Evolutionary conservation across 2,888 invertebrate genomes (phyloP), one percentile per base, ranked within the genome.

Genomic region (Zele albiditarsus): DNA sequence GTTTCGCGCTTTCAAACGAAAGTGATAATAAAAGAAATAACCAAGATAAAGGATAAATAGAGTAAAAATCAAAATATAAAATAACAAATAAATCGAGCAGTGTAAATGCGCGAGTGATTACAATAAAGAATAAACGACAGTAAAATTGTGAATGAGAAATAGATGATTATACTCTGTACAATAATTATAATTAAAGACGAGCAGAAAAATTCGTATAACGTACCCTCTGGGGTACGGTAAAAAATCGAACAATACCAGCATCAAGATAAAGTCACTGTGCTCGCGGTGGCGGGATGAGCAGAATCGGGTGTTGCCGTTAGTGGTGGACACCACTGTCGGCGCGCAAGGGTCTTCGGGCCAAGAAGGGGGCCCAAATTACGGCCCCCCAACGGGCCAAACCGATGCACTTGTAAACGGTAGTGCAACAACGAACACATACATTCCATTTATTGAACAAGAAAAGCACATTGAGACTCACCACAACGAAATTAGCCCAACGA

Each of bases 201-300:
- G 23, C 27, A 31, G 16, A 49, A 63, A 68, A 58, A 31, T 31
- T 49, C 60, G 53, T 46, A 57, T 71, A 57, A 77, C 84, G 86
- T 86, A 85, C 85, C 85, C 86, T 70, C 58, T 70, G 69, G 87
- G 86, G 86, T 86, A 85, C 86, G 85, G 74, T 82, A 82, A 62
- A 73, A 67, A 72, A 82, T 77, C 80, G 68, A 80, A 73, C 81
- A 80, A 69, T 79, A 82, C 82, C 83, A 86, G 83, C 86, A 85
- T 87, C 86, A 86, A 87, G 86, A 86, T 86, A 86, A 86, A 82
- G 86, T 82, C 84, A 82, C 81, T 80, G 80, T 79, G 79, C 78
- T 82, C 80, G 79, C 80, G 77, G 81, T 76, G 73, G 71, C 82
- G 84, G 83, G 85, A 86, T 86, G 87, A 82, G 86, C 82, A 78